Evolutionary conservation across 2,888 invertebrate genomes (phyloP).

Genomic region (Epirrhoe tristata): DNA sequence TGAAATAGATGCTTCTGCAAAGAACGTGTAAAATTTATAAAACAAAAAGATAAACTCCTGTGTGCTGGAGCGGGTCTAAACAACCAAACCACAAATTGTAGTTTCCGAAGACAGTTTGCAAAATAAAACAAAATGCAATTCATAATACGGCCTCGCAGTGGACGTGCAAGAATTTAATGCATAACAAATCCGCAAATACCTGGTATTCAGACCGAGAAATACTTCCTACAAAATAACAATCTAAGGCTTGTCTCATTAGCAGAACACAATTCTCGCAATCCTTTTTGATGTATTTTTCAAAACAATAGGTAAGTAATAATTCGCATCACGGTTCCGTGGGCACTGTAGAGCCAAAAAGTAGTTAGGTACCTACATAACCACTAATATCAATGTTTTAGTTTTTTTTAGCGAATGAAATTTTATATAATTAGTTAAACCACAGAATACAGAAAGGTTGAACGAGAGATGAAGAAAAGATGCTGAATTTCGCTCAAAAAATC

Average conservation of each 20-base stretch:
- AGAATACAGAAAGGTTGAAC: no score
- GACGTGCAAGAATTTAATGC: constrained; percentile 43
- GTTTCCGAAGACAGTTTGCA: neutral
- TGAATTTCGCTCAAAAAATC: neutral
- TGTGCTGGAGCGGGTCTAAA: neutral
- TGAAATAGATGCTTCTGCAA: neutral
- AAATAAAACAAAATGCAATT: constrained; percentile 34
- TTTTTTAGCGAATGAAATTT: neutral
- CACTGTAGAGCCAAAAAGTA: neutral
- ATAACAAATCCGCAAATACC: constrained; percentile 36
- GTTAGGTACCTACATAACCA: no score
- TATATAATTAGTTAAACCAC: no score
- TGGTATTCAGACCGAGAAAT: constrained; percentile 60
- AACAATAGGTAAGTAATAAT: constrained; percentile 31
- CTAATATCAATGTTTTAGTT: neutral
- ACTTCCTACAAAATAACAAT: constrained; percentile 49
- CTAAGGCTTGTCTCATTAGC: constrained; percentile 44
- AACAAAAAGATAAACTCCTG: neutral
- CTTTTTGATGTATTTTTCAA: constrained; percentile 24
- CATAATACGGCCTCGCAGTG: constrained; percentile 18
- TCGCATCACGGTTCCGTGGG: constrained; percentile 38
- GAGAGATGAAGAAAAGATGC: neutral
- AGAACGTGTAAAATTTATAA: neutral
- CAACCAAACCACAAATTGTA: neutral
- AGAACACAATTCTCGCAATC: constrained; percentile 47